A percentile compares a stretch with the other conserved stretches of the same genome.
Conservation (phyloP, 2,797 vertebrate genomes). For the Propithecus deckenii region DNA sequence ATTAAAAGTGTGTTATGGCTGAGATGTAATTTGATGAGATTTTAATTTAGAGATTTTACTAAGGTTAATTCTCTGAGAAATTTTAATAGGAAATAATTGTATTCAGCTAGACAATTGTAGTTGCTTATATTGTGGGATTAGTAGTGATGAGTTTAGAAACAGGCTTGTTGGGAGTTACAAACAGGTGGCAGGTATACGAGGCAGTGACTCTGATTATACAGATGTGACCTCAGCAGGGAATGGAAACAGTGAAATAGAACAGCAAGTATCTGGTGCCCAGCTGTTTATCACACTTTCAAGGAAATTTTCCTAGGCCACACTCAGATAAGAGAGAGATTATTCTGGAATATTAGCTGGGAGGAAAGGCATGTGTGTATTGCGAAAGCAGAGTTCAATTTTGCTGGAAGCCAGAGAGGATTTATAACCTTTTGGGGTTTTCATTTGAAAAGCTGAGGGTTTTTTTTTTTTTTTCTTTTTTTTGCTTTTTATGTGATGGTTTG, state of each 20-base stretch:
- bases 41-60: constrained; percentile 36
- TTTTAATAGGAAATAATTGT: neutral
- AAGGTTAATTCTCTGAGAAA: neutral
- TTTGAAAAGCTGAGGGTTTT: neutral
- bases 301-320: neutral
- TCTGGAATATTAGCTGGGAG: neutral
- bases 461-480: neutral
- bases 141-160: neutral
- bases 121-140: neutral
- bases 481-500: neutral
- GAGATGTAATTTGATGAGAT: neutral
- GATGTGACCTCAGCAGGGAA: neutral
- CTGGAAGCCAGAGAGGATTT: neutral
- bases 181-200: neutral
- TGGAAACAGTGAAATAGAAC: neutral
- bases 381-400: neutral
- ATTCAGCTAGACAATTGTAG: neutral
- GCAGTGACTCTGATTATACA: neutral
- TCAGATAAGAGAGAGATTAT: neutral
- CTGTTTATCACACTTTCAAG: neutral
- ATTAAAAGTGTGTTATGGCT: neutral
- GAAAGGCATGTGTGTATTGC: neutral
- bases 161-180: neutral
- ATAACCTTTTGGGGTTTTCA: neutral
- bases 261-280: neutral